A percentile compares a stretch with the other conserved stretches of the same genome.
These are phyloP conservation scores for Coranthus polyacanthus DNA, from an alignment of 2,797 vertebrate species.

Conservation along the genomic window DNA sequence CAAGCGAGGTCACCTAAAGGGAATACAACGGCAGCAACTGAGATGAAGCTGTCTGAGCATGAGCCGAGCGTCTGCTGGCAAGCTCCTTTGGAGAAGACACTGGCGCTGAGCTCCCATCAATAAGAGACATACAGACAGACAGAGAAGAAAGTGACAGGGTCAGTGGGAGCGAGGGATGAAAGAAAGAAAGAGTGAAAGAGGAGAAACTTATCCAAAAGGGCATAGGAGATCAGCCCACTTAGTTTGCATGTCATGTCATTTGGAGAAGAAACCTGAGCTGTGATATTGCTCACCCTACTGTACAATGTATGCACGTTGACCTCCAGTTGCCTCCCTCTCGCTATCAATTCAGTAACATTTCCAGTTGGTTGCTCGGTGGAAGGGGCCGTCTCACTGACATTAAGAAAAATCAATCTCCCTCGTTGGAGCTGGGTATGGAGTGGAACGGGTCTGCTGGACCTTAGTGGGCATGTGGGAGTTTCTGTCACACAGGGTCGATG, in stretches of 20 bases:
- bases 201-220: conserved; percentile 48
- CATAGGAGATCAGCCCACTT: conserved; percentile 34
- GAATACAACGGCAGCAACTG: conserved; percentile 45
- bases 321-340: conserved; percentile 28
- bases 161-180: conserved; percentile 38
- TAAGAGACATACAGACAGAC: conserved; percentile 56
- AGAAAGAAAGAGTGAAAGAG: conserved; percentile 37
- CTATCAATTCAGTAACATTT: conserved; percentile 69
- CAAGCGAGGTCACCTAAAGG: conserved; percentile 63
- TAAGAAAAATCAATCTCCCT: conserved; percentile 76
- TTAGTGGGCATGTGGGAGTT: conserved; percentile 67
- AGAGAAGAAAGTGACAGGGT: conserved; percentile 61
- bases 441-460: conserved; percentile 52
- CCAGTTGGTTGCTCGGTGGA: conserved; percentile 49
- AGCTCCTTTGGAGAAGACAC: conserved; percentile 62
- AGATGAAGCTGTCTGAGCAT: conserved; percentile 55
- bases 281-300: conserved; percentile 29
- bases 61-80: conserved; percentile 69
- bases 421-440: conserved; percentile 39
- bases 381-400: conserved; percentile 68
- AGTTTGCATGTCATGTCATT: conserved; percentile 52
- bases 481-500: conserved; percentile 75
- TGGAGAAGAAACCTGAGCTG: conserved; percentile 20
- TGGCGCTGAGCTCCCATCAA: conserved; percentile 66
- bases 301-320: conserved; percentile 31